Evolutionary conservation across 1,140 invertebrate species (phyloP), one percentile per base, ranked within the genome.

Genomic region (Lerema accius): DNA sequence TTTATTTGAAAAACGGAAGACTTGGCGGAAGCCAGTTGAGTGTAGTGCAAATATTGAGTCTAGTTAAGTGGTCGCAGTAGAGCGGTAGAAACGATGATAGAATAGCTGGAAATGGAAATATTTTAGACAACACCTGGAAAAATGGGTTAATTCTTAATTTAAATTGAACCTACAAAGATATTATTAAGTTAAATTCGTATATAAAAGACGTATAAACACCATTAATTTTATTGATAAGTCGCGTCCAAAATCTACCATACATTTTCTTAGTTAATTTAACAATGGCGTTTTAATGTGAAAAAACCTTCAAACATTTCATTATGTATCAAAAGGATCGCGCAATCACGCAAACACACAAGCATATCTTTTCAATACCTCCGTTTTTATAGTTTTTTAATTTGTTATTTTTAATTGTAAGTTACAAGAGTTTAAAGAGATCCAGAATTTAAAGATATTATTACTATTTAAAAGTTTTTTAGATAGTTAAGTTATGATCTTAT

Each of bases 381-480:
- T 58, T 71, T 69, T 70, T 80, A 78, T 69, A 78, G 69, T 69
- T 53, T 73, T 71, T 75, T 69, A 35, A 70, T 73, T 85, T 86
- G 81, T 85, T 88, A 79, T 78, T 76, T 73, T 80, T 86, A 86
- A 73, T 86, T 86, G 42, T 84, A 80, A 77, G 72, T 76, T 65
- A 78, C 63, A 81, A 84, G 77, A 86, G 73, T 84, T 80, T 79
- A 67, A 82, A 37, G 35, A 37, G 71, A 78, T 80, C 80, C 83
- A 89, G 82, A 86, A 85, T 82, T 79, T 65, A 82, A 69, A 81
- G 82, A 86, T 87, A 89, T 85, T 84, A 83, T 76, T 85, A 81
- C 69, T 37, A 37, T 77, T 76, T 78, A 62, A 73, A 74, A 73
- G 48, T 28, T 74, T 78, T 64, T 79, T 23, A 23, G 19, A 78